phyloP scores from a whole-genome alignment of 2,888 invertebrate genomes.

The Gastrophysa polygoni region DNA sequence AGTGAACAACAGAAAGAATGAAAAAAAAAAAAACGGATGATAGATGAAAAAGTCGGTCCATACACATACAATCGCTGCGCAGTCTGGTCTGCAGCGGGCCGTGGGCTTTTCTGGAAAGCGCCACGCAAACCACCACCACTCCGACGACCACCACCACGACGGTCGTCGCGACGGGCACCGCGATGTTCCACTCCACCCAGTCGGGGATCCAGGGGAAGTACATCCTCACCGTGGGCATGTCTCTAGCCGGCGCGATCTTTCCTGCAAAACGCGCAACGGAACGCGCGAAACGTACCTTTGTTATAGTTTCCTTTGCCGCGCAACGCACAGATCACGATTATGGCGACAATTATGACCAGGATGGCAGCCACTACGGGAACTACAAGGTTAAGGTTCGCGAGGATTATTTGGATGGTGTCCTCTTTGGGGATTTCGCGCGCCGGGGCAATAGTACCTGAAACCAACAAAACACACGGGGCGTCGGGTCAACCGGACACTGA shows the following conservation, averaged over 20 bases:
- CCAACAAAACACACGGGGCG: constrained; percentile 53
- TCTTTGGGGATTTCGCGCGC: constrained; percentile 84
- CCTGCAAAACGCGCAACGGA: constrained; percentile 61
- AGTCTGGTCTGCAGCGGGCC: constrained; percentile 74
- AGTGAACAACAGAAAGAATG: background rate
- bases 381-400: constrained; percentile 90
- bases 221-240: constrained; percentile 60
- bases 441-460: constrained; percentile 96
- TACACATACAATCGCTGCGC: constrained; percentile 80
- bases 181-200: constrained; percentile 88
- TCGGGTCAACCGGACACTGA: constrained; percentile 13
- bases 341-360: constrained; percentile 90
- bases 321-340: constrained; percentile 91
- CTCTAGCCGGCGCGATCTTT: constrained; percentile 78
- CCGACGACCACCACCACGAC: constrained; percentile 90
- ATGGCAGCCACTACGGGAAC: constrained; percentile 91
- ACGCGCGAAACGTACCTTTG: constrained; percentile 73
- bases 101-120: constrained; percentile 76
- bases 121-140: constrained; percentile 88
- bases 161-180: constrained; percentile 89
- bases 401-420: constrained; percentile 85
- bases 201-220: constrained; percentile 80
- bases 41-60: constrained; percentile 18
- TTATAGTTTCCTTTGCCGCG: constrained; percentile 82
- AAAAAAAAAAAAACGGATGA: background rate